Percentiles rank a stretch among this genome's conserved stretches.
Conservation (phyloP, 2,888 invertebrate genomes). For the Lithodes maja region DNA sequence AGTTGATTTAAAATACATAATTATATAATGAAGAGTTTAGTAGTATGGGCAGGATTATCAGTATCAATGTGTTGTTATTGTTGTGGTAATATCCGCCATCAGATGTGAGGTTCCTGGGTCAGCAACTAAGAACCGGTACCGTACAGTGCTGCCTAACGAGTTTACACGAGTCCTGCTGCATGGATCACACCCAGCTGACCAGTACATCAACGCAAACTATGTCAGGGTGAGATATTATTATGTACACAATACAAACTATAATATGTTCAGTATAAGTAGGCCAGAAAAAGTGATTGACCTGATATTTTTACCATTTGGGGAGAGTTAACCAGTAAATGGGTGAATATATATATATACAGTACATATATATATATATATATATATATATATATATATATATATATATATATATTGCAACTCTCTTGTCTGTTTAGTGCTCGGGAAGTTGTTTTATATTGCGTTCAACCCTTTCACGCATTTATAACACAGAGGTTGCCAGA, state of each 20-base stretch:
- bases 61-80: no score
- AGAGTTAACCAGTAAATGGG: no score
- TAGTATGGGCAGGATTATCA: no score
- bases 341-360: constrained; percentile 14
- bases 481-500: no score
- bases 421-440: no score
- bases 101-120: constrained; percentile 88
- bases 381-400: constrained; percentile 21
- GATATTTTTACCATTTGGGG: no score
- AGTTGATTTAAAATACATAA: no score
- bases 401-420: not conserved
- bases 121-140: constrained; percentile 91
- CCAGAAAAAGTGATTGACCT: not conserved
- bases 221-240: constrained; percentile 86
- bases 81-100: not conserved
- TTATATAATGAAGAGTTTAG: no score
- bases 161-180: constrained; percentile 82
- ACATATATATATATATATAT: constrained; percentile 22
- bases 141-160: constrained; percentile 91
- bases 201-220: constrained; percentile 95
- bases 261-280: no score
- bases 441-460: no score
- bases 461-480: no score
- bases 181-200: constrained; percentile 74
- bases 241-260: no score